These are phyloP conservation scores for Phocides pigmalion DNA, from an alignment of 1,140 invertebrate species.

Conservation along the genomic window DNA sequence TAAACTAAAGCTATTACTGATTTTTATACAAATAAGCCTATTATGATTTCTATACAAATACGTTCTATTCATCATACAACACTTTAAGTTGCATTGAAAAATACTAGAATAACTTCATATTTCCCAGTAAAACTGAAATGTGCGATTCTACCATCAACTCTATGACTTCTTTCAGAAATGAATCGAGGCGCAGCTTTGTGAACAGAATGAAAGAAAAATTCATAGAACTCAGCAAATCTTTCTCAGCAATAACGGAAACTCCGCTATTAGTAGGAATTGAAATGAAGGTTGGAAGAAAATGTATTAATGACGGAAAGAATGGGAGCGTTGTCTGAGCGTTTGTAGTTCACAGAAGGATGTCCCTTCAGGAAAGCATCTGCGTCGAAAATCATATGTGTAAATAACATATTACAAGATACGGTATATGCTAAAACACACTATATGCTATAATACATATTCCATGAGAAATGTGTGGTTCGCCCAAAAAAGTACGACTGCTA, in stretches of 20 bases:
- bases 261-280: slow-evolving; percentile 4
- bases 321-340: background rate
- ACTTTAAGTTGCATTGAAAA: background rate
- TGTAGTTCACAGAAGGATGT: background rate
- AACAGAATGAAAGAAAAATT: slow-evolving; percentile 2
- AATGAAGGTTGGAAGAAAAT: background rate
- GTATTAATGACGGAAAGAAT: background rate
- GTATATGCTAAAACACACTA: too few species aligned
- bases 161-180: slow-evolving; percentile 1
- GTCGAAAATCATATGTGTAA: too few species aligned
- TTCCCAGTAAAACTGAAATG: background rate
- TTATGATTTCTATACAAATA: too few species aligned
- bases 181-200: background rate
- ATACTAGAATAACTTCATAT: background rate
- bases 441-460: too few species aligned
- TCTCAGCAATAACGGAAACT: background rate
- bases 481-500: too few species aligned
- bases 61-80: background rate
- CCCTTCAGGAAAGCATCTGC: too few species aligned
- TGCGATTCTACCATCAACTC: background rate
- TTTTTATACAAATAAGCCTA: background rate
- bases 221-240: slow-evolving; percentile 4
- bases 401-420: too few species aligned
- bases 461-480: too few species aligned
- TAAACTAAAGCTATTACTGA: too few species aligned